phyloP scores from a whole-genome alignment of 1,140 invertebrate species.

The Aphis gossypii region DNA sequence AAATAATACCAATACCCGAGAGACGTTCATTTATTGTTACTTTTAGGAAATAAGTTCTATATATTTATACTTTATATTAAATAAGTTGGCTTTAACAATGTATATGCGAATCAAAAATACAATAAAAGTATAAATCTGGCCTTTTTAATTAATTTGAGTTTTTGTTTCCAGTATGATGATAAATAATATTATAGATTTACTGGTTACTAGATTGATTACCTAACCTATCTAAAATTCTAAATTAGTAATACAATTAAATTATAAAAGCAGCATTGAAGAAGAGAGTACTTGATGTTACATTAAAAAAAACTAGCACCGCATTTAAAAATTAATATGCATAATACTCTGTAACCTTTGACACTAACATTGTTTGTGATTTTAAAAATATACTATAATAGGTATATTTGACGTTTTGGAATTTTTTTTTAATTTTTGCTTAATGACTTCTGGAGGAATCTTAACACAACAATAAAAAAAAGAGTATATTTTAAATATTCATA shows the following conservation, averaged over 20 bases:
- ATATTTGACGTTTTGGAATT: neutral
- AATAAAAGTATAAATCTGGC: neutral
- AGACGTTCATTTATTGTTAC: neutral
- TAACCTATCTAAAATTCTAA: neutral
- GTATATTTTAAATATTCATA: neutral
- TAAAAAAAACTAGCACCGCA: neutral
- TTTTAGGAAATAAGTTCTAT: neutral
- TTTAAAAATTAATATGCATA: neutral
- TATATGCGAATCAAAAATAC: neutral
- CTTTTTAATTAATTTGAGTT: neutral
- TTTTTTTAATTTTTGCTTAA: neutral
- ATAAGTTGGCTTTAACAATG: neutral
- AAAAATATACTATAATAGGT: neutral
- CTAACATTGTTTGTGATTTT: neutral
- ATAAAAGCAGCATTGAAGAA: neutral
- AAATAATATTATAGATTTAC: neutral
- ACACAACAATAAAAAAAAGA: too few relatives aligned
- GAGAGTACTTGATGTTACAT: too few relatives aligned
- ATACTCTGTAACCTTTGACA: neutral
- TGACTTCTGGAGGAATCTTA: neutral
- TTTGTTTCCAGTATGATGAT: neutral
- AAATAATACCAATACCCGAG: neutral
- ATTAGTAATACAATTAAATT: neutral
- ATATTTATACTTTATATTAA: neutral
- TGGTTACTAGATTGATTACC: neutral